Conservation (phyloP, 2,113 vertebrate species). For the Carassius carassius region DNA sequence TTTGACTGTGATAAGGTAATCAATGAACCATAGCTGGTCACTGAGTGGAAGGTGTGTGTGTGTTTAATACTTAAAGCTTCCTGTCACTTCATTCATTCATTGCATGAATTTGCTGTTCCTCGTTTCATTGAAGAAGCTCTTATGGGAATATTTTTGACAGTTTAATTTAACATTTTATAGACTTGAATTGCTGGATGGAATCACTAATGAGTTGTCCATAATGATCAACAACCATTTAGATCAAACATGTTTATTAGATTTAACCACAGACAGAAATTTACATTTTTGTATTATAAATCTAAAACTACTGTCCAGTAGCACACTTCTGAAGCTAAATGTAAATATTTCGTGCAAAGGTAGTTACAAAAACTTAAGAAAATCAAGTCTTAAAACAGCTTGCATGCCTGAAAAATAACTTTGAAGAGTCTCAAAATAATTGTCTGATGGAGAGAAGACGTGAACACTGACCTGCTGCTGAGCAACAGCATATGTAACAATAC, state of each 20-base stretch:
- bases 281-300: not conserved
- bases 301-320: no score
- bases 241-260: not conserved
- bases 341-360: not conserved
- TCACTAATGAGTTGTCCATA: constrained; percentile 17
- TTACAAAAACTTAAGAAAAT: not conserved
- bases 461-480: not conserved
- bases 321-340: no score
- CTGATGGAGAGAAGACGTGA: not conserved
- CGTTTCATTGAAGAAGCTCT: constrained; percentile 19
- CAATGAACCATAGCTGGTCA: constrained; percentile 45
- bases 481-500: not conserved
- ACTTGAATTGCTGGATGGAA: constrained; percentile 10
- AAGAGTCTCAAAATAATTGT: constrained; percentile 5
- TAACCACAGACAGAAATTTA: not conserved
- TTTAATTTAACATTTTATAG: constrained; percentile 40
- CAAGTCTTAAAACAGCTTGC: not conserved
- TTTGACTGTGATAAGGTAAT: constrained; percentile 52
- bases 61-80: constrained; percentile 49
- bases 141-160: constrained; percentile 36
- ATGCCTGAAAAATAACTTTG: not conserved
- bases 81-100: constrained; percentile 17
- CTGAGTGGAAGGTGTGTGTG: constrained; percentile 18
- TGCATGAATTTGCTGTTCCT: not conserved
- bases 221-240: not conserved